A percentile compares a stretch with the other conserved stretches of the same genome.
Evolutionary conservation across 2,113 vertebrate species (phyloP).

Genomic region (Stigmatopora nigra): DNA sequence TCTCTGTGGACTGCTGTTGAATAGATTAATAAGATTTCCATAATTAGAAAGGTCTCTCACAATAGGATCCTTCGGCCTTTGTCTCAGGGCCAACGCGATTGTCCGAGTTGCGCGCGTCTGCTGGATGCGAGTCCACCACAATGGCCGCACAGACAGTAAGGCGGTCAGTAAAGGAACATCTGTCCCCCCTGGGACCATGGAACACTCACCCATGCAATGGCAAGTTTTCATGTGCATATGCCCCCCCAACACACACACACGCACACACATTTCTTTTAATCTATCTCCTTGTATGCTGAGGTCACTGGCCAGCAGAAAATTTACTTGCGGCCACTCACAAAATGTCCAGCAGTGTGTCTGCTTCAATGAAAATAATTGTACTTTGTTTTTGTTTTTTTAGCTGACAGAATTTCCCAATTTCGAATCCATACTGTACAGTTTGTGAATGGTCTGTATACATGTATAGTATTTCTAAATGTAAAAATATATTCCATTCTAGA

Average conservation of each 20-base stretch:
- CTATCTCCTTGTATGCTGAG: constrained; percentile 21
- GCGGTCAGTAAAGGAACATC: constrained; percentile 69
- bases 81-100: constrained; percentile 79
- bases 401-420: not conserved
- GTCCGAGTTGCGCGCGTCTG: constrained; percentile 75
- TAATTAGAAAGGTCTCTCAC: constrained; percentile 82
- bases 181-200: constrained; percentile 71
- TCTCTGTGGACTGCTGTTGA: constrained; percentile 69
- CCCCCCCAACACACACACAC: constrained; percentile 1
- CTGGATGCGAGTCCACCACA: constrained; percentile 74
- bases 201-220: constrained; percentile 33
- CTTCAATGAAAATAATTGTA: not conserved
- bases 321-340: not conserved
- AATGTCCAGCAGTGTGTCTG: not conserved
- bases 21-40: constrained; percentile 99
- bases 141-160: constrained; percentile 75
- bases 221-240: constrained; percentile 36
- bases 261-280: constrained; percentile 48
- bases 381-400: not conserved
- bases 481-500: too few species aligned
- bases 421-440: not conserved
- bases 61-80: constrained; percentile 89
- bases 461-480: too few species aligned
- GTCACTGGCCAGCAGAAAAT: constrained; percentile 18
- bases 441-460: too few species aligned